Conservation (phyloP, 2,113 vertebrate species). For the Thalassarche chlororhynchos region DNA sequence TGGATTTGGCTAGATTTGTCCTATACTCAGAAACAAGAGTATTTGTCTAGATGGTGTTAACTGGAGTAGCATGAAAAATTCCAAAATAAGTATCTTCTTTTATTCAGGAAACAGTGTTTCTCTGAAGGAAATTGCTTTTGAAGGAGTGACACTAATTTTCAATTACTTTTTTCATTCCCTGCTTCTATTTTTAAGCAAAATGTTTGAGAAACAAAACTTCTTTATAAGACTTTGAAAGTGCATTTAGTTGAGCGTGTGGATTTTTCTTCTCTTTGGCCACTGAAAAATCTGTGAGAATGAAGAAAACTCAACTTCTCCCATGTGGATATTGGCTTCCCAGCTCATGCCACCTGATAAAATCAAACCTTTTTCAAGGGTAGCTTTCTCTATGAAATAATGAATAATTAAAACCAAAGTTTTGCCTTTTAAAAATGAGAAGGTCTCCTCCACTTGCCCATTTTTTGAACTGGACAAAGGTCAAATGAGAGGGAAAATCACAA, state of each 20-base stretch:
- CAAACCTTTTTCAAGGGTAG: neutral
- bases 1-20: neutral
- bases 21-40: neutral
- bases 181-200: constrained; percentile 11
- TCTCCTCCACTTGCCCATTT: neutral
- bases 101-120: neutral
- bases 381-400: neutral
- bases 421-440: neutral
- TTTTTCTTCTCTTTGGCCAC: neutral
- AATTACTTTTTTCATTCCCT: neutral
- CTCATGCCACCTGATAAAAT: neutral
- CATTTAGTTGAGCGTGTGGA: neutral
- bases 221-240: neutral
- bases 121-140: neutral
- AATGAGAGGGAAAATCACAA: neutral
- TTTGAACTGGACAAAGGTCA: neutral
- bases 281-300: neutral
- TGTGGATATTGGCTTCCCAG: neutral
- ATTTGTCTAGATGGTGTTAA: neutral
- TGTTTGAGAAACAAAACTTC: neutral
- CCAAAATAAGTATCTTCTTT: neutral
- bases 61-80: neutral
- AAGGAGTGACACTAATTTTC: constrained; percentile 15
- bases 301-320: neutral
- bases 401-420: neutral